Percentiles rank a stretch among this genome's conserved stretches.
phyloP scores from a whole-genome alignment of 2,888 invertebrate genomes.

The Tubiluchus corallicola region DNA sequence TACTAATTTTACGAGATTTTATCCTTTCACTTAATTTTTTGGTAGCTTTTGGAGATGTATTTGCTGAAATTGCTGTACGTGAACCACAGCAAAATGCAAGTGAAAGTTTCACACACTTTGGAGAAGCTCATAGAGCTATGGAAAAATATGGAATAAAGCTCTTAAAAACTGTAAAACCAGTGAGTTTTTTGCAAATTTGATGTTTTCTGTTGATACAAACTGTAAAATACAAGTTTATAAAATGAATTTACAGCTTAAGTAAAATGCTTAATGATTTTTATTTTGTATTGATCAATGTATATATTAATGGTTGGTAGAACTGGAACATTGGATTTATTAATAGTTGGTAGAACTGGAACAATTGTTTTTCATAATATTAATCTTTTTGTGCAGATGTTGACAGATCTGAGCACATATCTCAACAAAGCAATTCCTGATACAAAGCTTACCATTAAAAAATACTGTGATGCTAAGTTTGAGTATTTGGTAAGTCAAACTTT shows the following conservation, averaged over 20 bases:
- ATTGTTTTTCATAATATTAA: too few relatives aligned
- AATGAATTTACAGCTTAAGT: too few relatives aligned
- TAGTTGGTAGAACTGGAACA: not conserved
- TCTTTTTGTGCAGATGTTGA: constrained; percentile 46
- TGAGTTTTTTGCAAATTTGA: constrained; percentile 29
- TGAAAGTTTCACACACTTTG: constrained; percentile 83
- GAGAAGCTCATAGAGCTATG: constrained; percentile 76
- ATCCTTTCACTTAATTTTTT: too few relatives aligned
- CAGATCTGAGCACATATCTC: constrained; percentile 86
- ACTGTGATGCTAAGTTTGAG: constrained; percentile 96
- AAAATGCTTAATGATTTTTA: not conserved
- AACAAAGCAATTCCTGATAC: constrained; percentile 98
- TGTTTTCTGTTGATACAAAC: too few relatives aligned
- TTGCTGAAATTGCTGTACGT: constrained; percentile 78
- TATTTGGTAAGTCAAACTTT: constrained; percentile 52
- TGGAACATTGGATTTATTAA: constrained; percentile 9
- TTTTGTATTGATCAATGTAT: constrained; percentile 6
- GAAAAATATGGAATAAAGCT: constrained; percentile 75
- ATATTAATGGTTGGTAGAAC: too few relatives aligned
- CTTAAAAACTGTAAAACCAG: constrained; percentile 77
- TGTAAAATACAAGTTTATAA: not conserved
- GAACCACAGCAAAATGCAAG: constrained; percentile 89
- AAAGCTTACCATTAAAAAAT: constrained; percentile 85
- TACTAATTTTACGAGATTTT: not conserved
- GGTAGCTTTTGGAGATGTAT: constrained; percentile 76